phyloP scores from a whole-genome alignment of 37 sponge, comb jelly and placozoan species.

The Aplysina aerophoba region DNA sequence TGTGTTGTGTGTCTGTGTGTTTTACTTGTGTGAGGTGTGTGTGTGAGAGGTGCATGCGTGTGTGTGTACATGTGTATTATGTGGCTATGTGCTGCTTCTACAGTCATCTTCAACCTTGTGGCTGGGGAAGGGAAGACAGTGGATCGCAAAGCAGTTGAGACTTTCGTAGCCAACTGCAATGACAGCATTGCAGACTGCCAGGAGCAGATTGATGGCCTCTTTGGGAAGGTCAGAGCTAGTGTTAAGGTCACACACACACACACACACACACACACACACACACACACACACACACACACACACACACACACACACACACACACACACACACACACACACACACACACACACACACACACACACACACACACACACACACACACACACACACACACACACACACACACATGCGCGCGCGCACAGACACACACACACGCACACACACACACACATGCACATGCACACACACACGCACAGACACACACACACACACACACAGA shows the following conservation, averaged over 20 bases:
- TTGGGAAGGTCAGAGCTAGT: neutral
- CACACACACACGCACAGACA: no score
- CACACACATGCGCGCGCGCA: no score
- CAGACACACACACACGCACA: no score
- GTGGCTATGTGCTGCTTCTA: neutral
- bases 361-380: no score
- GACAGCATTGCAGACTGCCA: neutral
- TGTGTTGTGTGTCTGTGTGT: neutral
- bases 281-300: no score
- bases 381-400: no score
- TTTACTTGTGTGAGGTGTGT: neutral
- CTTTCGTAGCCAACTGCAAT: neutral
- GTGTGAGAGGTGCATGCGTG: neutral
- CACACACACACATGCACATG: no score
- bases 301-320: no score
- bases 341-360: no score
- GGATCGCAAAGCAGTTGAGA: constrained; percentile 7
- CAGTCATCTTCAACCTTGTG: constrained; percentile 32
- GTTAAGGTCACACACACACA: neutral
- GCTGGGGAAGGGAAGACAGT: neutral
- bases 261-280: no score
- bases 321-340: no score
- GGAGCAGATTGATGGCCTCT: constrained; percentile 6
- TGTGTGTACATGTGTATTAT: neutral
- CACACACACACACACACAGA: no score